phyloP scores from a whole-genome alignment of 2,888 invertebrate species.

The Mimachlamys varia region DNA sequence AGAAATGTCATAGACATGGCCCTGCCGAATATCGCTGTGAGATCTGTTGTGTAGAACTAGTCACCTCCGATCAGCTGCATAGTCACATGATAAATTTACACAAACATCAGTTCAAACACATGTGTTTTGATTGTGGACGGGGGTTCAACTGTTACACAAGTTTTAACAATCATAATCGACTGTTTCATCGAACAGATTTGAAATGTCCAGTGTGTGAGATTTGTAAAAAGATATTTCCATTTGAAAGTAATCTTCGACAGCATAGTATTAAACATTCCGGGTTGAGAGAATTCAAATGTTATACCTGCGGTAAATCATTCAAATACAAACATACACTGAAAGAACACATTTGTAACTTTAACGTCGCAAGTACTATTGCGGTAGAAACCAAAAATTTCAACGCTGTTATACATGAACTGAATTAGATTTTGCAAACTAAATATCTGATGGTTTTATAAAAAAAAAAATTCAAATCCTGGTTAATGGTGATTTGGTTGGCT shows the following conservation, averaged over 20 bases:
- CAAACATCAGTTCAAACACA: not conserved
- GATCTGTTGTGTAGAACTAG: not conserved
- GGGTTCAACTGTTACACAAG: constrained; percentile 37
- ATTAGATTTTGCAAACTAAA: no score
- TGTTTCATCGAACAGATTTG: not conserved
- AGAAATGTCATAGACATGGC: constrained; percentile 32
- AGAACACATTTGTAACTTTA: not conserved
- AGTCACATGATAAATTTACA: not conserved
- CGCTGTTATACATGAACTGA: not conserved
- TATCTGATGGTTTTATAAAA: no score
- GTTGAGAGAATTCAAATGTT: constrained; percentile 7
- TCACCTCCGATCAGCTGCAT: not conserved
- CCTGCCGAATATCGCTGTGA: not conserved
- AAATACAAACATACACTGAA: constrained; percentile 38
- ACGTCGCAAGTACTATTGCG: not conserved
- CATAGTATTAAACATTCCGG: constrained; percentile 37
- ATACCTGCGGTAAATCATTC: constrained; percentile 24
- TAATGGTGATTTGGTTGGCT: no score
- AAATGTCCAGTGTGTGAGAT: constrained; percentile 29
- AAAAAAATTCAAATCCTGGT: no score
- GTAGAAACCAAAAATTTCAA: not conserved
- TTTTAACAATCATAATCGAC: constrained; percentile 34
- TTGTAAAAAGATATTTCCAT: constrained; percentile 37
- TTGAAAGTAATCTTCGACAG: not conserved
- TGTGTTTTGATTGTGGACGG: constrained; percentile 36